Conservation (phyloP, 1,140 invertebrate genomes). For the Psix sp. region DNA sequence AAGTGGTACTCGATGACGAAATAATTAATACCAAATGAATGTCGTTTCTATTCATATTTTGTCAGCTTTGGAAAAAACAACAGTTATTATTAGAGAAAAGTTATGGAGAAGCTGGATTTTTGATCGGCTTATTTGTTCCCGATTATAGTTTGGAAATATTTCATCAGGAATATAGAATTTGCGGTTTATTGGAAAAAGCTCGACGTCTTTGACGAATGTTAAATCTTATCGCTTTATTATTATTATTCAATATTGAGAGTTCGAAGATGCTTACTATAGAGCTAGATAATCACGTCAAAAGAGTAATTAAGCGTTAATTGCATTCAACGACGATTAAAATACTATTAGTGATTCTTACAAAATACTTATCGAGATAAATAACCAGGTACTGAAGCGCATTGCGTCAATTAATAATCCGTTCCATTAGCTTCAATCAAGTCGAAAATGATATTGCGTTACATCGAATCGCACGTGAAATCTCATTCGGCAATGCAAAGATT, state of each 20-base stretch:
- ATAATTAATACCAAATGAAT: conserved; percentile 25
- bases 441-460: no score
- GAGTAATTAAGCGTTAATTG: conserved; percentile 20
- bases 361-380: conserved; percentile 15
- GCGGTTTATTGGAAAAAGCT: no score
- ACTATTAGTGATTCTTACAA: conserved; percentile 21
- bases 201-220: no score
- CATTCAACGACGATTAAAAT: conserved; percentile 23
- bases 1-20: conserved; percentile 26
- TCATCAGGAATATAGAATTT: no score
- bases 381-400: neutral
- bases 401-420: conserved; percentile 12
- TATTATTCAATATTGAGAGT: no score
- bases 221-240: no score
- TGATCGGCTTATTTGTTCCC: no score
- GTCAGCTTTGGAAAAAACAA: conserved; percentile 23
- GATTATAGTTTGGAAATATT: no score
- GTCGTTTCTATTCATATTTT: conserved; percentile 25
- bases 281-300: conserved; percentile 22
- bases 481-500: no score
- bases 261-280: no score
- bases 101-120: no score
- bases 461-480: no score
- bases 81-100: conserved; percentile 8
- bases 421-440: conserved; percentile 7